Percentiles rank a stretch among this genome's conserved stretches.
Conservation (phyloP, 35 echinoderm and acorn worm species). For the Anneissia japonica region DNA sequence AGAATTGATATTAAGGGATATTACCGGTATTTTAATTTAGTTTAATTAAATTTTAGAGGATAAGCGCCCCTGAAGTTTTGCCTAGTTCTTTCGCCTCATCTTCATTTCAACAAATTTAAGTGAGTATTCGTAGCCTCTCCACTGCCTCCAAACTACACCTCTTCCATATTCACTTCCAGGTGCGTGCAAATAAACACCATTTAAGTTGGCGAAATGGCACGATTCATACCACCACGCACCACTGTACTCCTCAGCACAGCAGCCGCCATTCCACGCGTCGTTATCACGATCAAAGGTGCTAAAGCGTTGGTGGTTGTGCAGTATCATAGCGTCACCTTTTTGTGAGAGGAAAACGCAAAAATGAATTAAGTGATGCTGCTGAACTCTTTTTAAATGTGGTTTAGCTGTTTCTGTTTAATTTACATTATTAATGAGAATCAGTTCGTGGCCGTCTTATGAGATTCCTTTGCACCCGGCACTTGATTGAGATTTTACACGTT, state of each 20-base stretch:
- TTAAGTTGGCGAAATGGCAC: constrained; percentile 7
- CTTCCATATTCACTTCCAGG: background rate
- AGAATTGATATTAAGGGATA: too few species aligned
- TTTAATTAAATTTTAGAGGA: too few species aligned
- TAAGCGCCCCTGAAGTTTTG: background rate
- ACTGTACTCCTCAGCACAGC: background rate
- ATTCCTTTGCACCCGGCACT: too few species aligned
- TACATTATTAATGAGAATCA: too few species aligned
- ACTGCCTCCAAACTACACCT: constrained; percentile 68
- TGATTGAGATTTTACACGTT: too few species aligned
- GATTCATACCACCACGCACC: constrained; percentile 20
- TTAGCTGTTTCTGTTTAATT: too few species aligned
- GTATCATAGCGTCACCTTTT: background rate
- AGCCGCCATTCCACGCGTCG: background rate
- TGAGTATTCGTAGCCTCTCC: constrained; percentile 69
- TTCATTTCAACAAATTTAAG: constrained; percentile 83
- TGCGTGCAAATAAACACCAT: constrained; percentile 4
- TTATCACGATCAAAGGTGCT: constrained; percentile 16
- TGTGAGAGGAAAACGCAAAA: background rate
- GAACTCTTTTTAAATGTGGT: too few species aligned
- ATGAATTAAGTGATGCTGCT: too few species aligned
- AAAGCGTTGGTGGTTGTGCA: constrained; percentile 10
- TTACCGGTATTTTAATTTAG: too few species aligned
- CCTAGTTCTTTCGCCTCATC: constrained; percentile 13
- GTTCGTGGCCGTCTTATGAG: too few species aligned